Percentiles rank a stretch among this genome's conserved stretches.
phyloP scores from a whole-genome alignment of 2,888 invertebrate genomes.

The Raillietiella orientalis region DNA sequence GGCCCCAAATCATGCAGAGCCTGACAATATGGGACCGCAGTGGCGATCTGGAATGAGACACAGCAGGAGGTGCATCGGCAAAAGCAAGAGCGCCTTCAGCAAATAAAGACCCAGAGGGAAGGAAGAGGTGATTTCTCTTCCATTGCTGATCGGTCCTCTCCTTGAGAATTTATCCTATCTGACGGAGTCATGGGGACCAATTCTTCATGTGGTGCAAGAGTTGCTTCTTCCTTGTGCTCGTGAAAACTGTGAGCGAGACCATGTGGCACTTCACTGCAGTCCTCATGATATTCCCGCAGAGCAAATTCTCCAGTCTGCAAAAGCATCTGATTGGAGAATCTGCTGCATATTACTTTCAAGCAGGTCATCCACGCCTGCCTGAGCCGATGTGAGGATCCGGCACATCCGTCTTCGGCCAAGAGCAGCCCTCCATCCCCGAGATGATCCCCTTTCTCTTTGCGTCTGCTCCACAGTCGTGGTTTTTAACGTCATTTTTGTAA shows the following conservation, averaged over 20 bases:
- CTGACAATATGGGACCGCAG: slow-evolving; percentile 45
- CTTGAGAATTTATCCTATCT: no score
- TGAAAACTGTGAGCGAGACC: slow-evolving; percentile 49
- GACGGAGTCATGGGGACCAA: slow-evolving; percentile 48
- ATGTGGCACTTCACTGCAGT: slow-evolving; percentile 70
- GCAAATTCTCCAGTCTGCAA: slow-evolving; percentile 93
- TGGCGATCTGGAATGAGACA: slow-evolving; percentile 25
- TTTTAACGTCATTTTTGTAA: slow-evolving; percentile 88
- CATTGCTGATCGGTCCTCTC: no score
- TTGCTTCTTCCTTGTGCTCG: slow-evolving; percentile 53
- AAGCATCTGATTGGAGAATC: slow-evolving; percentile 81
- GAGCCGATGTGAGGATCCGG: slow-evolving; percentile 88
- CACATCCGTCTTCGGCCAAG: slow-evolving; percentile 95
- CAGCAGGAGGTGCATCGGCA: slow-evolving; percentile 35
- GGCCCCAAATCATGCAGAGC: slow-evolving; percentile 96
- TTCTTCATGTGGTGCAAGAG: slow-evolving; percentile 54
- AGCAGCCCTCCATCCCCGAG: slow-evolving; percentile 91
- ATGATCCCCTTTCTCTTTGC: slow-evolving; percentile 79
- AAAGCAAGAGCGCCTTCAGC: no score
- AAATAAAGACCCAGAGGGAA: no score
- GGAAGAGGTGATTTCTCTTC: no score
- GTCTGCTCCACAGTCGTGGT: slow-evolving; percentile 92
- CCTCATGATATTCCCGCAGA: slow-evolving; percentile 80
- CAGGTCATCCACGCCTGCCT: slow-evolving; percentile 95
- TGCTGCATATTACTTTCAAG: slow-evolving; percentile 97